Conservation (phyloP, 1,140 invertebrate genomes). For the Magallana ariakensis region DNA sequence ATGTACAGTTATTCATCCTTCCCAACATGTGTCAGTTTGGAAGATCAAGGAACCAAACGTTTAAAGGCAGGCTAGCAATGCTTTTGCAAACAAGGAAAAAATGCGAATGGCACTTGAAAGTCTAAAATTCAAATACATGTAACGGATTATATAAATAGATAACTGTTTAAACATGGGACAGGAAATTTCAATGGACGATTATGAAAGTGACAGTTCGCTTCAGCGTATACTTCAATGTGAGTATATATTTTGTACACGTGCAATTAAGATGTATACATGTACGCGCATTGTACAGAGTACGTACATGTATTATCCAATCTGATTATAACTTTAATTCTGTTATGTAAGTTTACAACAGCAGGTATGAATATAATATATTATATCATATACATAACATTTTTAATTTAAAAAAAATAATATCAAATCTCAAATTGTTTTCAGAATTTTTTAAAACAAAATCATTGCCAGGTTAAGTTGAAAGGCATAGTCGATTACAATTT, state of each 20-base stretch:
- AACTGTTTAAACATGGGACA: neutral
- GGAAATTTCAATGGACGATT: constrained; percentile 35
- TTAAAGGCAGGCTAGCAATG: neutral
- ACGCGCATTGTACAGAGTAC: too few relatives aligned
- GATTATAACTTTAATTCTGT: too few relatives aligned
- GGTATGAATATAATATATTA: too few relatives aligned
- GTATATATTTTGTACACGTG: neutral
- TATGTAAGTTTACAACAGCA: too few relatives aligned
- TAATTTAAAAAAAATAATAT: too few relatives aligned
- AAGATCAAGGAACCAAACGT: neutral
- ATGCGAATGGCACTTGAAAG: neutral
- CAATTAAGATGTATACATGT: neutral
- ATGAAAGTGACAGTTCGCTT: constrained; percentile 25
- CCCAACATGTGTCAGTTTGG: neutral
- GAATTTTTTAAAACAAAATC: too few relatives aligned
- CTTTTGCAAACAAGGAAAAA: constrained; percentile 14
- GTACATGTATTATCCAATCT: too few relatives aligned
- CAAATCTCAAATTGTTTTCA: too few relatives aligned
- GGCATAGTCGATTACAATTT: too few relatives aligned
- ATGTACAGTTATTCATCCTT: neutral
- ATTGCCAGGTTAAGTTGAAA: too few relatives aligned
- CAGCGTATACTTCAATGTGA: constrained; percentile 21
- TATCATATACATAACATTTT: too few relatives aligned
- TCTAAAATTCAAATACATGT: neutral
- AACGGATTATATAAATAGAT: constrained; percentile 21